Base-by-base conservation (phyloP, 2,113 vertebrate species). In the Trichomycterus rosablanca region DNA sequence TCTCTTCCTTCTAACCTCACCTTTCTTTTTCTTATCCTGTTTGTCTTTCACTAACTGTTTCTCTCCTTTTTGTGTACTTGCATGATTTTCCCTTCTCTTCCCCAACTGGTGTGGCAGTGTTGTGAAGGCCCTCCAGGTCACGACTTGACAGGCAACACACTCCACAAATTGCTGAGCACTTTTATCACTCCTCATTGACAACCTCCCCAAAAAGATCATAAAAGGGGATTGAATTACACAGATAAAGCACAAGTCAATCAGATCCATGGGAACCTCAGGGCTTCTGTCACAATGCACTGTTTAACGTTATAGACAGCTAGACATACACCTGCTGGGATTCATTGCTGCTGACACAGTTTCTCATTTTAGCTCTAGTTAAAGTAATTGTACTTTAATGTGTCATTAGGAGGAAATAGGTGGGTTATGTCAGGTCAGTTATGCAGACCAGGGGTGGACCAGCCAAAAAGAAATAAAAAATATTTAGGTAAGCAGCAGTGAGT, bases 111-210 rank as follows among this genome's bases (percentile, higher is more conserved):
- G 5, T 63, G 54, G 64, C 55, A 40, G 43, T 45, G 43, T 44
- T 11, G 20, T 24, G 37, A 12, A 28, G 46, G 16, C 35, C 55
- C 71, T 68, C 24, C 26, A 68, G 66, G 66, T 37, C 44, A 22
- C 48, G 18, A 51, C 45, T 55, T 37, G 57, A 68, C 66, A 62
- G 61, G 67, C 66, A 66, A 24, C 45, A 42, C 58, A 56, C 59
- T 69, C 37, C 59, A 63, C 62, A 66, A 69, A 73, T 73, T 53
- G 59, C 62, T 34, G 37, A 62, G 30, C 42, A 66, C 57, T 70
- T 66, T 73, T 61, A 73, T 66, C 63, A 49, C 48, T 44, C 45
- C 35, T 70, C 39, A 46, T 59, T 53, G 63, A 62, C 71, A 70
- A 44, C 24, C 51, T 12, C 43, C 34, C 50, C 15, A 43, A 66